Conservation (phyloP, 2,113 vertebrate genomes). For the Dicerorhinus sumatrensis region DNA sequence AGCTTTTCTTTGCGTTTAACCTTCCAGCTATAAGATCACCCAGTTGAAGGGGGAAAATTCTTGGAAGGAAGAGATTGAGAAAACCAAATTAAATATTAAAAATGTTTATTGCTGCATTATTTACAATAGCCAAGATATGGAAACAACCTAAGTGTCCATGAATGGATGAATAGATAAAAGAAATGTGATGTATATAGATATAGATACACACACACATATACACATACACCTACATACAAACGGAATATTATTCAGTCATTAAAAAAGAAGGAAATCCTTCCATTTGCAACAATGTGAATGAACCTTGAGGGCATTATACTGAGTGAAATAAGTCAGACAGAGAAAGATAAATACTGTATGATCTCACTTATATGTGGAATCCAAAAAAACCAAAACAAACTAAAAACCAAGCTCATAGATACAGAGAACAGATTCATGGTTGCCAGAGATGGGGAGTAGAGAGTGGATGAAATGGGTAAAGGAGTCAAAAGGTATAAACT, state of each 20-base stretch:
- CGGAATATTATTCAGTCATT: neutral
- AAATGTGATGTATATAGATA: neutral
- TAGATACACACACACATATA: too few species aligned
- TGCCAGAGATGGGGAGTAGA: neutral
- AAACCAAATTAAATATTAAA: slow-evolving; percentile 24
- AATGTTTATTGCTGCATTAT: neutral
- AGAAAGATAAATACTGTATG: neutral
- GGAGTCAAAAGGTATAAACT: neutral
- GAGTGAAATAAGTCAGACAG: neutral
- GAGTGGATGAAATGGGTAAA: neutral
- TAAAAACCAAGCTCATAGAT: neutral
- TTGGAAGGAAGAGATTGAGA: neutral
- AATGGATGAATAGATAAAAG: neutral
- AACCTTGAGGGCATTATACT: neutral
- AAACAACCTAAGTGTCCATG: neutral
- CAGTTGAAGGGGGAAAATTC: neutral
- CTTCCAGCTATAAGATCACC: neutral
- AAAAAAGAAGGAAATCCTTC: neutral
- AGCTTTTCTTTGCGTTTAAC: neutral
- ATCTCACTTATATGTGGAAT: neutral
- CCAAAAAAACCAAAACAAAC: neutral
- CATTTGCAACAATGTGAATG: neutral
- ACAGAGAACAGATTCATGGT: neutral
- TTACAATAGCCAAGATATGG: neutral
- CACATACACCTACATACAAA: too few species aligned